Percentiles rank a stretch among this genome's conserved stretches.
Evolutionary conservation across 1,140 invertebrate species (phyloP).

Genomic region (Ostrea denselamellosa): DNA sequence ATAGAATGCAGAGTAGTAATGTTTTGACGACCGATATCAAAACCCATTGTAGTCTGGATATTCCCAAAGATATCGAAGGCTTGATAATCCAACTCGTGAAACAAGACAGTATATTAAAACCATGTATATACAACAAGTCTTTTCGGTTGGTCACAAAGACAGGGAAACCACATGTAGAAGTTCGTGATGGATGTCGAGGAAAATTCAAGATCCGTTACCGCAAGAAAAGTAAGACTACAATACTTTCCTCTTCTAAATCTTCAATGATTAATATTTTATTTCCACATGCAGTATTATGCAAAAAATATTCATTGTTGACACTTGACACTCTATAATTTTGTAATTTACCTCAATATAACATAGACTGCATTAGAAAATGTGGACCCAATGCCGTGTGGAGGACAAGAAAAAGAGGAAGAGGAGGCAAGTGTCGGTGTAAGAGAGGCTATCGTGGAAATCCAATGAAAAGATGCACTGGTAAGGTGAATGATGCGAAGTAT

Average conservation of each 20-base stretch:
- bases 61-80: neutral
- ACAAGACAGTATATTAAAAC: neutral
- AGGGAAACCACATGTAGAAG: neutral
- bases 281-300: neutral
- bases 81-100: neutral
- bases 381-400: conserved; percentile 3
- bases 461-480: neutral
- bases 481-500: neutral
- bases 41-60: neutral
- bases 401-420: neutral
- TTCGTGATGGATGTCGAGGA: neutral
- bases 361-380: neutral
- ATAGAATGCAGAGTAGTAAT: neutral
- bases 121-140: neutral
- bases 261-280: neutral
- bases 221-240: neutral
- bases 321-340: neutral
- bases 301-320: neutral
- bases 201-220: neutral
- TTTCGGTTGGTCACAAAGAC: neutral
- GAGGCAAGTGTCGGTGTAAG: conserved; percentile 7
- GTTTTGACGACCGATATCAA: neutral
- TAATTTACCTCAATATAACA: neutral
- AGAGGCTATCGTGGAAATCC: conserved; percentile 25
- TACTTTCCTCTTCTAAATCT: neutral